A percentile compares a stretch with the other conserved stretches of the same genome.
Evolutionary conservation across 64 coral and sea anemone genomes (phyloP).

Genomic region (Actinia tenebrosa): DNA sequence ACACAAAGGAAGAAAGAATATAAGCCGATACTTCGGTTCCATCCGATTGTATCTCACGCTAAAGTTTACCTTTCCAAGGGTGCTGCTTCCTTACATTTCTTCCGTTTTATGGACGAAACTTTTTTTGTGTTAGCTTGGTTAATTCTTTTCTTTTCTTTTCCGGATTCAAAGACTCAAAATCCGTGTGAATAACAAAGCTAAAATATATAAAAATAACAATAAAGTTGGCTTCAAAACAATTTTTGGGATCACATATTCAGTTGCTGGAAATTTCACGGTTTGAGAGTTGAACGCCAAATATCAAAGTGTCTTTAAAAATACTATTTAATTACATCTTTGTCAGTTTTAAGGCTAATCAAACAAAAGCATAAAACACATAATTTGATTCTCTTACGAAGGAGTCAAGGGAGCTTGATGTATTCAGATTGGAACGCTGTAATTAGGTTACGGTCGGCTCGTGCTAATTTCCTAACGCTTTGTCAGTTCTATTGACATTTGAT

Average conservation of each 20-base stretch:
- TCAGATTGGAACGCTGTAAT: constrained; percentile 6
- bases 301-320: neutral
- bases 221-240: neutral
- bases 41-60: neutral
- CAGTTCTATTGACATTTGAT: neutral
- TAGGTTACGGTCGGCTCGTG: neutral
- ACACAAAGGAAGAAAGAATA: neutral
- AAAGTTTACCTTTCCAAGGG: neutral
- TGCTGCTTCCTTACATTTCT: neutral
- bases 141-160: neutral
- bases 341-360: neutral
- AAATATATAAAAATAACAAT: neutral
- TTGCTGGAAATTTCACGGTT: neutral
- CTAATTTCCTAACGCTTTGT: neutral
- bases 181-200: neutral
- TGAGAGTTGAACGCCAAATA: neutral
- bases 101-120: neutral
- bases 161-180: neutral
- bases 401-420: neutral
- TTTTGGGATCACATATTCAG: neutral
- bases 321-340: neutral
- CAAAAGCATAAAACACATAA: neutral
- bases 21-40: no score
- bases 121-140: neutral
- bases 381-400: neutral